phyloP scores from a whole-genome alignment of 2,113 vertebrate species.

The Caranx ignobilis region DNA sequence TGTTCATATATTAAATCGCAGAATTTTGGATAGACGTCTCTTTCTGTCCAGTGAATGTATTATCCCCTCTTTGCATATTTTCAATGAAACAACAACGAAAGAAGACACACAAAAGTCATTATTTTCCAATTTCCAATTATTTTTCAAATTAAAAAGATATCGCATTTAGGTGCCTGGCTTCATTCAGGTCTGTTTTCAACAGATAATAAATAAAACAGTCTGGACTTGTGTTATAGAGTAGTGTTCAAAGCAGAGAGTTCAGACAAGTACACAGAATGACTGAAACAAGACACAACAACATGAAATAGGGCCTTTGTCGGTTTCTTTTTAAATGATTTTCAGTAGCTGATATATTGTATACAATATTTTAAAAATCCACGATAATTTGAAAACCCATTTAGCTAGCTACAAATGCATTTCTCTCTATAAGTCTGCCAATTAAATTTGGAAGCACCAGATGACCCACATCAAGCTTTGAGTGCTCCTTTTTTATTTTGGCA shows the following conservation, averaged over 20 bases:
- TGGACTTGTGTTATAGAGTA: constrained; percentile 8
- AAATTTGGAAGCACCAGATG: neutral
- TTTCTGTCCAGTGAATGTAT: constrained; percentile 23
- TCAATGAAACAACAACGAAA: constrained; percentile 8
- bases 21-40: constrained; percentile 24
- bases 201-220: constrained; percentile 24
- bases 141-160: neutral
- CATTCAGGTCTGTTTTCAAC: constrained; percentile 16
- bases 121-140: neutral
- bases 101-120: constrained; percentile 15
- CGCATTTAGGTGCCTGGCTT: constrained; percentile 15
- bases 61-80: constrained; percentile 26
- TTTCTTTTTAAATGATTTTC: constrained; percentile 12
- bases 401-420: neutral
- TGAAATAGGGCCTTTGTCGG: constrained; percentile 6
- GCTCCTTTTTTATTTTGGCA: neutral
- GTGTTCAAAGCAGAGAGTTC: constrained; percentile 1
- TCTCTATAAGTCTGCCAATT: neutral
- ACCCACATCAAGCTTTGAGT: neutral
- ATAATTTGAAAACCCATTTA: constrained; percentile 21
- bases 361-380: constrained; percentile 17
- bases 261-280: constrained; percentile 3
- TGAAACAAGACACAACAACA: constrained; percentile 28
- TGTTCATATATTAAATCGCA: constrained; percentile 37
- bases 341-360: neutral